phyloP scores from a whole-genome alignment of 1,140 invertebrate genomes.

The Rhynchophorus ferrugineus region DNA sequence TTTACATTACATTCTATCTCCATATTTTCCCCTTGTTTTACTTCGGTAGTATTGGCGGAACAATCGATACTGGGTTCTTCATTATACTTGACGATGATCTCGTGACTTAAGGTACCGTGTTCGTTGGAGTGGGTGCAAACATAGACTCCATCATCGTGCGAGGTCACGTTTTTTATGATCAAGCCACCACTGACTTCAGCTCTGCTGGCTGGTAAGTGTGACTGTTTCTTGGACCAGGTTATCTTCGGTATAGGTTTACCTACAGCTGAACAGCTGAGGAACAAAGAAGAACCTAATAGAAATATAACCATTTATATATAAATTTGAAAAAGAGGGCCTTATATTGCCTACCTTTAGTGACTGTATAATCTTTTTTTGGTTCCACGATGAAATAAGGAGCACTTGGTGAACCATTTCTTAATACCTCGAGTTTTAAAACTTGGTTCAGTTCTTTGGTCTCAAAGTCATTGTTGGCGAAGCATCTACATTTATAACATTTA shows the following conservation, averaged over 20 bases:
- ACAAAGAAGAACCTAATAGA: constrained; percentile 48
- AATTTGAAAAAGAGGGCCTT: too few relatives aligned
- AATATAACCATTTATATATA: neutral
- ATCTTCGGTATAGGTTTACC: constrained; percentile 52
- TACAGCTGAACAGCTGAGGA: constrained; percentile 55
- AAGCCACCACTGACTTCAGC: constrained; percentile 51
- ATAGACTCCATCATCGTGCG: constrained; percentile 62
- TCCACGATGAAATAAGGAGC: constrained; percentile 46
- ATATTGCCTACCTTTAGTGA: constrained; percentile 41
- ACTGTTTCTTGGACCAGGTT: constrained; percentile 49
- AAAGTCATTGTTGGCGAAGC: constrained; percentile 21
- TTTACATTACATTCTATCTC: constrained; percentile 57
- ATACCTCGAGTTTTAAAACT: constrained; percentile 25
- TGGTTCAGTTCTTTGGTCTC: constrained; percentile 9
- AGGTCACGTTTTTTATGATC: constrained; percentile 52
- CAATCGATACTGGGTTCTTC: constrained; percentile 55
- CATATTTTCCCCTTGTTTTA: constrained; percentile 57
- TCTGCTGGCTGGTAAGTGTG: constrained; percentile 39
- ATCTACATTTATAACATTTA: constrained; percentile 6
- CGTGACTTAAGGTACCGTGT: constrained; percentile 41
- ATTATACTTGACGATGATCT: constrained; percentile 45
- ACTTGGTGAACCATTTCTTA: constrained; percentile 25
- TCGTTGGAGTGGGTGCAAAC: constrained; percentile 53
- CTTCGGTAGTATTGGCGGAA: constrained; percentile 48
- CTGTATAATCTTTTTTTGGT: constrained; percentile 44